Conservation (phyloP, 37 sponge, comb jelly and placozoan species). For the Diacarnus erythraeanus region DNA sequence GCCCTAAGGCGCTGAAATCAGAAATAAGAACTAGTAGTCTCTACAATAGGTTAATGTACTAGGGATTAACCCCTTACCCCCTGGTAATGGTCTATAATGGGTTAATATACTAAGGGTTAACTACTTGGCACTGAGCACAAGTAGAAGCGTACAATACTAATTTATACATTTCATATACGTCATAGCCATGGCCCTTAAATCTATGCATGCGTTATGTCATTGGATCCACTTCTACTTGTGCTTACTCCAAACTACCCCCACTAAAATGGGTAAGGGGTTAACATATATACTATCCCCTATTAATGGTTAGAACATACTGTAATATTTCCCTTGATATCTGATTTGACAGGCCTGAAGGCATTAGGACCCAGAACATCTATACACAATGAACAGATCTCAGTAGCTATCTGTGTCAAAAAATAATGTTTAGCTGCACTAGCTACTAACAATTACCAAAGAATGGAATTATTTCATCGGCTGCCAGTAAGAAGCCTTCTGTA, state of each 20-base stretch:
- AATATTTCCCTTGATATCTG: slow-evolving; percentile 80
- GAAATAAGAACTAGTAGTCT: not conserved
- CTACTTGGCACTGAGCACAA: not conserved
- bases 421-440: not conserved
- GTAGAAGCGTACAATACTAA: too few species aligned
- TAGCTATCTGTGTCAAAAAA: not conserved
- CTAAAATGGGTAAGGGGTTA: too few species aligned
- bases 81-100: not conserved
- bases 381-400: not conserved
- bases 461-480: slow-evolving; percentile 64
- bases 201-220: too few species aligned
- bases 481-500: slow-evolving; percentile 62
- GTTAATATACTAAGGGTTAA: not conserved
- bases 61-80: not conserved
- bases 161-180: too few species aligned
- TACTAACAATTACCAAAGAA: slow-evolving; percentile 55
- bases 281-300: not conserved
- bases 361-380: slow-evolving; percentile 69
- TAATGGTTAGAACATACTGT: slow-evolving; percentile 25
- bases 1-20: slow-evolving; percentile 48
- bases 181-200: too few species aligned
- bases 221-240: too few species aligned
- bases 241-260: too few species aligned
- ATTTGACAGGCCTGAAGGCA: slow-evolving; percentile 75
- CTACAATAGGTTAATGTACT: not conserved